Conservation (phyloP, 1,140 invertebrate species). For the Littorina saxatilis region DNA sequence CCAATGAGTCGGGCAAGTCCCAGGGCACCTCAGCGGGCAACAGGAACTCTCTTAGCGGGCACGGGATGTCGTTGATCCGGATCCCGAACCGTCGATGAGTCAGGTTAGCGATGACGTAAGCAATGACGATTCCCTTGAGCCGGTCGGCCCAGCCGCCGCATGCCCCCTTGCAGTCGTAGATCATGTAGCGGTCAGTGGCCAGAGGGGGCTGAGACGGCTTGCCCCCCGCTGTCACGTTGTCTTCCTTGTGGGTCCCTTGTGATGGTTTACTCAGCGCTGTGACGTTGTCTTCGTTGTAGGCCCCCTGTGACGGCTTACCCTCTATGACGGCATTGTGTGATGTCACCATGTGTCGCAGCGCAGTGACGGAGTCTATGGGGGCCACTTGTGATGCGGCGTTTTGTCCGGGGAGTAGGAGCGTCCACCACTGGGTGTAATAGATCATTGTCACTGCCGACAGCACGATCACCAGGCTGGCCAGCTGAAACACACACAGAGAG, state of each 20-base stretch:
- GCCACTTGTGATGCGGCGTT: no score
- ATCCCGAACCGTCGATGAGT: constrained; percentile 42
- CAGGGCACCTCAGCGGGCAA: constrained; percentile 40
- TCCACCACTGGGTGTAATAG: no score
- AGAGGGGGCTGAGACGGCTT: no score
- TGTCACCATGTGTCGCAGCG: not conserved
- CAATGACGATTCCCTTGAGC: constrained; percentile 41
- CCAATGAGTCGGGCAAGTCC: constrained; percentile 5
- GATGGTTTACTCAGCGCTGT: no score
- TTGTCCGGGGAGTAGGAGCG: no score
- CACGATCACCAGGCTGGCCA: no score
- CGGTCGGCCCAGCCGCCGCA: constrained; percentile 45
- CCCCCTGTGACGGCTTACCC: not conserved
- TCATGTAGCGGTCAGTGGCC: not conserved
- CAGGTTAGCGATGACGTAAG: constrained; percentile 41
- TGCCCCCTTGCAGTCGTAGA: not conserved
- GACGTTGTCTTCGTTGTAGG: not conserved
- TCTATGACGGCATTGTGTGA: not conserved
- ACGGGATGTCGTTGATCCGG: constrained; percentile 27
- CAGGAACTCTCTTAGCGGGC: constrained; percentile 33
- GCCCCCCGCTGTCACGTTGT: no score
- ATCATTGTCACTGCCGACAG: no score
- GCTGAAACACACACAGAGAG: no score
- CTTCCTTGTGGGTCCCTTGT: not conserved
- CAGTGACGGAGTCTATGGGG: not conserved